Base-by-base conservation (phyloP, 2,797 vertebrate genomes). In the Poecile montanus region DNA sequence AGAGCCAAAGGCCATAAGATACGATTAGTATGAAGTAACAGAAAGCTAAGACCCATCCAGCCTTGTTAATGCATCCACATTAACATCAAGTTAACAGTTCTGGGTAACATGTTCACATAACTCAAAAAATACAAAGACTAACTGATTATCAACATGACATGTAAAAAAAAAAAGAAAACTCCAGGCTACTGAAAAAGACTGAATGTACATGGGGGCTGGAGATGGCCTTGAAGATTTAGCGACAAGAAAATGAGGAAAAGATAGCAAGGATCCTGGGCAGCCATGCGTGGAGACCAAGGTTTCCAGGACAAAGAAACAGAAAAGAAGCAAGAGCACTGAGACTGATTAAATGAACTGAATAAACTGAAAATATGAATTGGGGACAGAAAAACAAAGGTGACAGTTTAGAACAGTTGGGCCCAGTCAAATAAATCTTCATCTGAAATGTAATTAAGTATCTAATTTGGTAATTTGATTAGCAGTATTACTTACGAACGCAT, bases 401-500 rank as follows among this genome's bases (percentile, higher is more conserved):
- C 29, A 90, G 32, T 42, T 74, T 30, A n/a, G 21, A 85, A 70
- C 5, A 80, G 10, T 3, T 51, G 21, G 16, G 4, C 6, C 7
- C 22, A 29, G 9, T 44, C 38, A 92, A 85, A 72, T 11, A 72
- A 62, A 72, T n/a, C 13, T 20, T 58, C 27, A 62, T 47, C 4
- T 56, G 10, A 84, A 78, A 44, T 44, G 32, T 18, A 80, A 50
- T 3, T 29, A 70, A 26, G 15, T 50, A 54, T n/a, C 23, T 44
- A 22, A 57, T 45, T 67, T 47, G 34, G 30, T 45, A 78, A 29
- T 93, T 13, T 18, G 19, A 94, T 81, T 34, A 87, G 72, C 61
- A 54, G 45, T 44, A 20, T 75, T 94, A 99, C 99, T 99, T 98
- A 99, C 99, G 97, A 92, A 99, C 98, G 94, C 99, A 99, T 91